phyloP scores from a whole-genome alignment of 1,140 invertebrate species.

The Aporrectodea caliginosa region DNA sequence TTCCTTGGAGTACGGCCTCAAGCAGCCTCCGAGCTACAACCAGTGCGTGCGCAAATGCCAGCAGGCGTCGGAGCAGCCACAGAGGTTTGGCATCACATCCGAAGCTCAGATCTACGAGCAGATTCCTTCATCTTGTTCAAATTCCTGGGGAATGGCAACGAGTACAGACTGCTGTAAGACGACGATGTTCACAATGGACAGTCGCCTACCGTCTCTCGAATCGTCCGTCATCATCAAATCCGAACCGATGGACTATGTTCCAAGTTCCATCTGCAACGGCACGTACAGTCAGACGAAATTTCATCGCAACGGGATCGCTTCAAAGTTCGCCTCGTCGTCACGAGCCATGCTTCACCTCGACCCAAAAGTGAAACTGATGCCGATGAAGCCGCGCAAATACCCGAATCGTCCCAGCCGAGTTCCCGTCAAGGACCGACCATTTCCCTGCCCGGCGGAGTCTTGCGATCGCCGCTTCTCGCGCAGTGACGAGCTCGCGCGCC shows the following conservation, averaged over 20 bases:
- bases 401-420: conserved; percentile 95
- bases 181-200: neutral
- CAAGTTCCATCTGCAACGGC: neutral
- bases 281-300: neutral
- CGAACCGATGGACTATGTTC: neutral
- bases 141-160: neutral
- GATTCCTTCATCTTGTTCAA: neutral
- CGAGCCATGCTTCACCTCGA: neutral
- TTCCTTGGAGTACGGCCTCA: neutral
- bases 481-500: conserved; percentile 94
- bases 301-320: neutral
- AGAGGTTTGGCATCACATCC: no score
- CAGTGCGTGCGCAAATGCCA: neutral
- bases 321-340: neutral
- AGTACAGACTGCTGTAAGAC: neutral
- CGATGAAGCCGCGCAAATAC: conserved; percentile 89
- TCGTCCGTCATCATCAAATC: neutral
- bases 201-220: neutral
- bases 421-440: conserved; percentile 93
- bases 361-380: conserved; percentile 38
- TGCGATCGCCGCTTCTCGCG: conserved; percentile 95
- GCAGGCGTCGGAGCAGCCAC: no score
- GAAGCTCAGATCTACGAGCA: neutral
- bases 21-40: neutral
- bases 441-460: conserved; percentile 94